Conservation (phyloP, 2,113 vertebrate species). For the Lontra canadensis region DNA sequence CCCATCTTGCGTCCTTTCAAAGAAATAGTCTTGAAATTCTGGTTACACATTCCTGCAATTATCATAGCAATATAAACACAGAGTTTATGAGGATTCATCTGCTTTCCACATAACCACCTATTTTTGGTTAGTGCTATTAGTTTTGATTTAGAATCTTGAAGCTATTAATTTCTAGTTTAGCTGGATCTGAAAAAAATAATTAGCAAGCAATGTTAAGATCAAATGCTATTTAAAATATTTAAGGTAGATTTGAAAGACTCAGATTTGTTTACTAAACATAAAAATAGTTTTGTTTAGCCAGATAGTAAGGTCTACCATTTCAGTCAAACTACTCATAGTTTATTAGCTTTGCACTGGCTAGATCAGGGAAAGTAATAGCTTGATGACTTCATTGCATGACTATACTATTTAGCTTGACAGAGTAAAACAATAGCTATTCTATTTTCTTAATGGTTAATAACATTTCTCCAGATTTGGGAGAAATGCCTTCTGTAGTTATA, state of each 20-base stretch:
- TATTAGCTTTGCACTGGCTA: background rate
- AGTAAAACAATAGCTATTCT: background rate
- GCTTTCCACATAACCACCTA: background rate
- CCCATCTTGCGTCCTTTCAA: background rate
- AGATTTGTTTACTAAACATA: background rate
- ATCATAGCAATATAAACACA: background rate
- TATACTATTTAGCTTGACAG: background rate
- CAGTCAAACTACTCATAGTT: background rate
- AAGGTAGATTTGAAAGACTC: background rate
- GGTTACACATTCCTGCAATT: fast-evolving
- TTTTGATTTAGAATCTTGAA: background rate
- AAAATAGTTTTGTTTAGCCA: background rate
- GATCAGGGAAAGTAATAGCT: background rate
- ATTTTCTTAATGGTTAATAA: background rate
- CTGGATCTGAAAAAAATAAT: background rate
- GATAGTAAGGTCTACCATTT: background rate
- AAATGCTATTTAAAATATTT: background rate
- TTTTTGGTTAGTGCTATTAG: background rate
- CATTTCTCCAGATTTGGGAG: background rate
- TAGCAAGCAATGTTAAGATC: background rate
- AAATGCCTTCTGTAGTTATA: background rate
- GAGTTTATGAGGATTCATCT: background rate
- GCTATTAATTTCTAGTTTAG: background rate
- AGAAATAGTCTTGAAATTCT: background rate
- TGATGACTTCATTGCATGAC: background rate